Conservation (phyloP, 2,113 vertebrate species). For the Acanthisitta chloris region DNA sequence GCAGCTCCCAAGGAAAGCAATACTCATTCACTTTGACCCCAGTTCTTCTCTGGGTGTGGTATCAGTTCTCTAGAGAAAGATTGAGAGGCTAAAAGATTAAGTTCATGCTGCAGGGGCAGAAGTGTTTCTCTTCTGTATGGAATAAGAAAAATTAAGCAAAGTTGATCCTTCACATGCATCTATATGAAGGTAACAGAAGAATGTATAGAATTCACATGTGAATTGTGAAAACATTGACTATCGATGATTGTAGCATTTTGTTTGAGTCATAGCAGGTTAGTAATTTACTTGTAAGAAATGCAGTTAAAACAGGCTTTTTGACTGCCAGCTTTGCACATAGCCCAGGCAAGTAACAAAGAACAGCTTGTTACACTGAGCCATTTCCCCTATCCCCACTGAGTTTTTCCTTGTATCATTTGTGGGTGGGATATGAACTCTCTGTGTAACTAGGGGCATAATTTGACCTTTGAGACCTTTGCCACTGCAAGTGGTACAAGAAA, state of each 20-base stretch:
- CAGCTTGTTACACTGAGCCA: background rate
- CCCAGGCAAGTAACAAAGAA: background rate
- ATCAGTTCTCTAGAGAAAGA: background rate
- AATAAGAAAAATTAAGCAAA: background rate
- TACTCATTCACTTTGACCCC: background rate
- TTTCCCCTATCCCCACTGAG: background rate
- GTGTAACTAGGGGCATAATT: background rate
- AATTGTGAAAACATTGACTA: background rate
- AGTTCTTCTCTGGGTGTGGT: background rate
- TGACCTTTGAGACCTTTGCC: background rate
- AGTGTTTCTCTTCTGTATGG: background rate
- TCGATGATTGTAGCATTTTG: background rate
- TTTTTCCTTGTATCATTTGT: background rate
- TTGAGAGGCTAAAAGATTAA: background rate
- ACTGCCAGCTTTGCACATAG: background rate
- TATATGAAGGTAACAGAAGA: background rate
- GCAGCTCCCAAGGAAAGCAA: background rate
- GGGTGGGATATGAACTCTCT: background rate
- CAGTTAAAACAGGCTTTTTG: background rate
- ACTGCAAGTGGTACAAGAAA: background rate
- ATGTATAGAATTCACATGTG: background rate
- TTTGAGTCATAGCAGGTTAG: background rate
- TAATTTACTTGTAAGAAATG: background rate
- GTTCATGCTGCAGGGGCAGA: background rate
- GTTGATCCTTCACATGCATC: background rate